Conservation (phyloP, 2,113 vertebrate species). For the Garra rufa region DNA sequence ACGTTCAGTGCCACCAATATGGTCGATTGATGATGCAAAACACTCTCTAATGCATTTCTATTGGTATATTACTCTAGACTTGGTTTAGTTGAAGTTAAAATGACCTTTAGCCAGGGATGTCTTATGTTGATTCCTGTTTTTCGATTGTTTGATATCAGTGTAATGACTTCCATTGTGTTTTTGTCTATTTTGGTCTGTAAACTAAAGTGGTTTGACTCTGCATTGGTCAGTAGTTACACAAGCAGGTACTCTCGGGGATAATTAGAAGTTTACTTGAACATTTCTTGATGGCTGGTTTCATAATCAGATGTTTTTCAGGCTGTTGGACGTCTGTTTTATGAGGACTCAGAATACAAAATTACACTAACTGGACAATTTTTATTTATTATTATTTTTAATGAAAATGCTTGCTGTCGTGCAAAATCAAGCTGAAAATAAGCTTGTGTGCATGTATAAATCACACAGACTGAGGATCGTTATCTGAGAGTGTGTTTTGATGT, state of each 20-base stretch:
- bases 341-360: neutral
- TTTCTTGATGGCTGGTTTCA: slow-evolving; percentile 1
- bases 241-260: neutral
- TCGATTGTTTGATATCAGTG: too few relatives aligned
- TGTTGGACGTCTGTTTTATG: neutral
- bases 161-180: too few relatives aligned
- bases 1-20: too few relatives aligned
- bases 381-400: neutral
- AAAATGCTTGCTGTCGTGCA: neutral
- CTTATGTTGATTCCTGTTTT: neutral
- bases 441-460: neutral
- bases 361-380: neutral
- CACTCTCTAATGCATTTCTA: neutral
- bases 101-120: neutral
- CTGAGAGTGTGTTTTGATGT: neutral
- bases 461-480: neutral
- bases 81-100: neutral
- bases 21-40: too few relatives aligned
- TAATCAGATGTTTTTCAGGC: slow-evolving; percentile 24
- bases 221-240: slow-evolving; percentile 1
- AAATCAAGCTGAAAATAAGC: neutral
- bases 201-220: neutral
- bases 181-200: neutral
- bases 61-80: neutral
- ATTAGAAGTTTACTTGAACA: too few relatives aligned